phyloP scores from a whole-genome alignment of 2,113 vertebrate genomes.

The Arothron firmamentum region DNA sequence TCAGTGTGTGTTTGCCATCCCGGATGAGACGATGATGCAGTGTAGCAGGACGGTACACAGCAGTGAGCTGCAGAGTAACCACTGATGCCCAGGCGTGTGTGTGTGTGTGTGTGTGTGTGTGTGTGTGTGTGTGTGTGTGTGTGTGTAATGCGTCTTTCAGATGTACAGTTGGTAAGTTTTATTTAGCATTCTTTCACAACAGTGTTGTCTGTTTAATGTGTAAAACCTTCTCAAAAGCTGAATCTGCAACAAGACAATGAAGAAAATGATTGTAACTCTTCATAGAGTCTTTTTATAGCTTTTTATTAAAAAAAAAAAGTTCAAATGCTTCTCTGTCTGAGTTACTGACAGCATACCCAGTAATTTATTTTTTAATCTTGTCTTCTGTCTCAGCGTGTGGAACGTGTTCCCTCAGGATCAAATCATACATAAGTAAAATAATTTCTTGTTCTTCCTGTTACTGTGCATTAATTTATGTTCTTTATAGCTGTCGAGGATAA shows the following conservation, averaged over 20 bases:
- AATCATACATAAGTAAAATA: no score
- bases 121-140: background rate
- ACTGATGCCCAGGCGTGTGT: constrained; percentile 74
- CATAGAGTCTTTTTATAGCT: constrained; percentile 62
- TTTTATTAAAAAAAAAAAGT: constrained; percentile 63
- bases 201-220: constrained; percentile 57
- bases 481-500: no score
- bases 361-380: no score
- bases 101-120: constrained; percentile 35
- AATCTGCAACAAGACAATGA: constrained; percentile 73
- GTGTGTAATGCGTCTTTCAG: constrained; percentile 37
- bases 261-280: constrained; percentile 69
- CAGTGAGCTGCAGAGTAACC: constrained; percentile 82
- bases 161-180: constrained; percentile 69
- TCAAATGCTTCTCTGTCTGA: constrained; percentile 20
- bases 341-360: no score
- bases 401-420: no score
- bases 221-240: constrained; percentile 57
- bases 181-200: constrained; percentile 60
- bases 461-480: no score
- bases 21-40: constrained; percentile 76
- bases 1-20: constrained; percentile 79
- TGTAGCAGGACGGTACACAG: constrained; percentile 75
- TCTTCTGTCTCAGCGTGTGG: no score
- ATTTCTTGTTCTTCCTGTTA: no score